Conservation (phyloP, 2,888 invertebrate genomes). For the Acanthoscelides obtectus region DNA sequence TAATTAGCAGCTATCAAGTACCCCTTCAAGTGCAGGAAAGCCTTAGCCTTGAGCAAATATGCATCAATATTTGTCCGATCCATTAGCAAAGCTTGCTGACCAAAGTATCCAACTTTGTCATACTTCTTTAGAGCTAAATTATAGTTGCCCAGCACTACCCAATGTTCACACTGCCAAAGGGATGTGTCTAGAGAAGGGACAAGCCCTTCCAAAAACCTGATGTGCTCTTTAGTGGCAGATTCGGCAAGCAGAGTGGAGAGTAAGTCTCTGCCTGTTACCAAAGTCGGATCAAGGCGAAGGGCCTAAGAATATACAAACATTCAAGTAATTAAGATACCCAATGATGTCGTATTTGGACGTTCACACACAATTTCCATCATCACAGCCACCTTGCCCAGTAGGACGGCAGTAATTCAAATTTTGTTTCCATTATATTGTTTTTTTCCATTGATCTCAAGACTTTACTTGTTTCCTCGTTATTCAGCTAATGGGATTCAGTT, state of each 20-base stretch:
- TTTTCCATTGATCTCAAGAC: too few relatives aligned
- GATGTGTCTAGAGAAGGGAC: slow-evolving; percentile 34
- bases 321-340: too few relatives aligned
- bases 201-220: slow-evolving; percentile 36
- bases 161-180: slow-evolving; percentile 56
- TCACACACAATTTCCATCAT: too few relatives aligned
- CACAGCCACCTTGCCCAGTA: too few relatives aligned
- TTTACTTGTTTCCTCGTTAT: too few relatives aligned
- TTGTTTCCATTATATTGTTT: too few relatives aligned
- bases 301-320: slow-evolving; percentile 29
- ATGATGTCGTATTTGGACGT: too few relatives aligned
- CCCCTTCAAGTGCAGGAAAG: slow-evolving; percentile 62
- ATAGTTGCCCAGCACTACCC: slow-evolving; percentile 72
- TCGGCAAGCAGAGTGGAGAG: slow-evolving; percentile 36
- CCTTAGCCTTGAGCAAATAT: slow-evolving; percentile 66
- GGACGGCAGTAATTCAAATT: too few relatives aligned
- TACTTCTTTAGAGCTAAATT: slow-evolving; percentile 60
- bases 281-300: slow-evolving; percentile 35
- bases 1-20: slow-evolving; percentile 61
- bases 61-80: slow-evolving; percentile 64
- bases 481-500: too few relatives aligned
- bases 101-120: slow-evolving; percentile 67
- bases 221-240: slow-evolving; percentile 37
- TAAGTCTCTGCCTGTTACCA: slow-evolving; percentile 36
- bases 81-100: slow-evolving; percentile 61